Evolutionary conservation across 2,888 invertebrate species (phyloP).

Genomic region (Sinotaia quadrata): DNA sequence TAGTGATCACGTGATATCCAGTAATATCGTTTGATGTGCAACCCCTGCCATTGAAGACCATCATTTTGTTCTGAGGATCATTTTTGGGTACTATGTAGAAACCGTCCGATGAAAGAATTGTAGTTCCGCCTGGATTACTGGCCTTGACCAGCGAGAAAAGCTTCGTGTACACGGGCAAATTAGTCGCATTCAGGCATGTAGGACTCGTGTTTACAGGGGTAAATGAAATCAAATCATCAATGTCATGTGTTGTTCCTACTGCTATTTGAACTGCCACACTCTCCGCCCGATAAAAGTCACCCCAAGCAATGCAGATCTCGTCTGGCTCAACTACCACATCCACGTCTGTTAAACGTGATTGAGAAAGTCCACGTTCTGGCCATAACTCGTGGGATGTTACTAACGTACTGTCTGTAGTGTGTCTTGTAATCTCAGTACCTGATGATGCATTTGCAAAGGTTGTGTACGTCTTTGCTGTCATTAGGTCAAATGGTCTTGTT

Average conservation of each 20-base stretch:
- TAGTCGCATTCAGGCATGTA: conserved; percentile 3
- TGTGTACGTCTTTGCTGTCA: no score
- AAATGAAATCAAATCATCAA: conserved; percentile 1
- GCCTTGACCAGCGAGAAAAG: conserved; percentile 19
- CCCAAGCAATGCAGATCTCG: conserved; percentile 10
- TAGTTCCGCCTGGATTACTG: conserved; percentile 6
- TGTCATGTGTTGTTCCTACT: background rate
- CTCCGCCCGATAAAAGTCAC: conserved; percentile 1
- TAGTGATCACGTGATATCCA: background rate
- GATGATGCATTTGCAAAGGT: no score
- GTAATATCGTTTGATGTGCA: background rate
- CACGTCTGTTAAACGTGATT: no score
- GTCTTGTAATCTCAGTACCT: no score
- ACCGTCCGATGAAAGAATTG: conserved; percentile 17
- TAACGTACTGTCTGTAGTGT: no score
- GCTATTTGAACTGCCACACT: background rate
- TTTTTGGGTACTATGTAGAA: background rate
- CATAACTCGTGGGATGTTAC: no score
- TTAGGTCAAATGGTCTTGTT: no score
- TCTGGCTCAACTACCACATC: conserved; percentile 5
- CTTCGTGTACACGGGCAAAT: conserved; percentile 17
- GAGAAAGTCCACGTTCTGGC: no score
- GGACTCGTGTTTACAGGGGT: background rate
- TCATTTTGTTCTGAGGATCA: background rate
- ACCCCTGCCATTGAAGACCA: conserved; percentile 13